Percentiles rank a stretch among this genome's conserved stretches.
Evolutionary conservation across 2,113 vertebrate genomes (phyloP).

Genomic region (Eleginops maclovinus): DNA sequence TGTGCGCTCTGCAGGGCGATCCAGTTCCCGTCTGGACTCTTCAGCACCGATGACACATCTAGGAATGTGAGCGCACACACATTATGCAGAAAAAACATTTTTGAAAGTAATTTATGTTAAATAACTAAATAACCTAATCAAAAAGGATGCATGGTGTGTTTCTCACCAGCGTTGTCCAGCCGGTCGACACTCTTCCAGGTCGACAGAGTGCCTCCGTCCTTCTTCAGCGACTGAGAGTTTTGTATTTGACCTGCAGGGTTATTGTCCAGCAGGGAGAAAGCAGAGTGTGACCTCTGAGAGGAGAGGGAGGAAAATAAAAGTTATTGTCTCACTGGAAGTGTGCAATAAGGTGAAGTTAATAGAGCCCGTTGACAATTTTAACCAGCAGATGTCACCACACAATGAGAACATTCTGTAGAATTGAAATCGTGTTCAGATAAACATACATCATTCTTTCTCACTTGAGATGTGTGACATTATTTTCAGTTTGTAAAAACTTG

Average conservation of each 20-base stretch:
- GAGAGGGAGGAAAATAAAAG: neutral
- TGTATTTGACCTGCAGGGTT: conserved; percentile 33
- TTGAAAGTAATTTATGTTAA: too few relatives aligned
- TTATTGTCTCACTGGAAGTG: neutral
- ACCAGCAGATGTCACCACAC: conserved; percentile 57
- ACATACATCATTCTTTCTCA: too few relatives aligned
- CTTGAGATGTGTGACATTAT: too few relatives aligned
- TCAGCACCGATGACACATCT: conserved; percentile 85
- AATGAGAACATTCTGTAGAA: neutral
- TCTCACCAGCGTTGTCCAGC: conserved; percentile 89
- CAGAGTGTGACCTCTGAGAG: conserved; percentile 75
- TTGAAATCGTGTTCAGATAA: too few relatives aligned
- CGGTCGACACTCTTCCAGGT: conserved; percentile 89
- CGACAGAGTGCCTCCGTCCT: conserved; percentile 69
- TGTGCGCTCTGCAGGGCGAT: conserved; percentile 88
- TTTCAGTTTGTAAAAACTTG: too few relatives aligned
- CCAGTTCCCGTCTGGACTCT: conserved; percentile 96
- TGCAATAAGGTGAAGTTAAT: neutral
- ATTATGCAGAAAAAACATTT: neutral
- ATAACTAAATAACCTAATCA: neutral
- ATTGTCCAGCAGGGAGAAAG: conserved; percentile 68
- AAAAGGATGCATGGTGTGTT: neutral
- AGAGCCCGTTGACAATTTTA: neutral
- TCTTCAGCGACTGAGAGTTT: conserved; percentile 58
- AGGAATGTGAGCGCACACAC: neutral